Evolutionary conservation across 2,888 invertebrate genomes (phyloP).

Genomic region (Pteria penguin): DNA sequence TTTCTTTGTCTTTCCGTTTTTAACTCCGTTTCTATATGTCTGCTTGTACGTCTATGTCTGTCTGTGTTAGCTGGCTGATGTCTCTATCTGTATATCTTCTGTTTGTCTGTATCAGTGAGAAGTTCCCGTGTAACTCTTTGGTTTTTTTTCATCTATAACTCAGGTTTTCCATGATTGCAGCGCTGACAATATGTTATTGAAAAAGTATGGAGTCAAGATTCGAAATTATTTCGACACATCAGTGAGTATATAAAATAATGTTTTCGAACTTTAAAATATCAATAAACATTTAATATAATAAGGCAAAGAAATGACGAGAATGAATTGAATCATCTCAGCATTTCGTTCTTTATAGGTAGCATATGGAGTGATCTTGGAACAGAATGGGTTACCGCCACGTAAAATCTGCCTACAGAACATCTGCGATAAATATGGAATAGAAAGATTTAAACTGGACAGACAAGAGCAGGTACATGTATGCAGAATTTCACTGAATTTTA

Average conservation of each 20-base stretch:
- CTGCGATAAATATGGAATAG: constrained; percentile 48
- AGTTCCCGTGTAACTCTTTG: no score
- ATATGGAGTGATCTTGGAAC: constrained; percentile 55
- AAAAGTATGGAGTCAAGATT: constrained; percentile 54
- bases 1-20: no score
- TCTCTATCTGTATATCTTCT: no score
- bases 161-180: constrained; percentile 64
- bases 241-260: constrained; percentile 53
- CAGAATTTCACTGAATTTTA: no score
- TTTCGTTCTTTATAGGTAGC: constrained; percentile 58
- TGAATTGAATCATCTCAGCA: no score
- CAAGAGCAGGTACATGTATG: constrained; percentile 59
- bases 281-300: no score
- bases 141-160: no score
- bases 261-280: no score
- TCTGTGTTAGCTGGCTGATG: no score
- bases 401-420: constrained; percentile 44
- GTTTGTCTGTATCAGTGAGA: no score
- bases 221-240: constrained; percentile 63
- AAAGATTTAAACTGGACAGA: constrained; percentile 32
- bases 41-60: no score
- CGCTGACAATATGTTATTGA: constrained; percentile 47
- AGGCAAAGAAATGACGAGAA: neutral
- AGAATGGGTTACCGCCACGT: constrained; percentile 57
- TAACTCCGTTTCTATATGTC: no score